Conservation (phyloP, 2,888 invertebrate genomes). For the Cerceris ruficornis region DNA sequence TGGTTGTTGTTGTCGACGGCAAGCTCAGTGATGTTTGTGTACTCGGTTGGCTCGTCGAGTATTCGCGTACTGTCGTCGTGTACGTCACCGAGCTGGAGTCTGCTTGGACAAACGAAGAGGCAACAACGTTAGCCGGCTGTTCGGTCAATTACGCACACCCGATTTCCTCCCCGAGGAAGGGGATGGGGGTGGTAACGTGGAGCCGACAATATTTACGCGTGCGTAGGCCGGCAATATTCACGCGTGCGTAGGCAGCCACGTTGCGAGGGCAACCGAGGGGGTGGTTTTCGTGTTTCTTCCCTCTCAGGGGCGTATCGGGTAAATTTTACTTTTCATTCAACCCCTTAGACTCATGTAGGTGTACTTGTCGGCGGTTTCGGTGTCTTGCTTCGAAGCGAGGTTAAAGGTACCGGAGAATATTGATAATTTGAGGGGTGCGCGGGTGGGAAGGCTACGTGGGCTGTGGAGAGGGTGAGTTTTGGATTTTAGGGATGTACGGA, state of each 20-base stretch:
- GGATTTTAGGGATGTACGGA: no score
- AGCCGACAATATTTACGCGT: conserved; percentile 62
- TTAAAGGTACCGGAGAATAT: no score
- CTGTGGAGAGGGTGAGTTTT: no score
- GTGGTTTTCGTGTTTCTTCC: conserved; percentile 14
- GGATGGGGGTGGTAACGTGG: conserved; percentile 52
- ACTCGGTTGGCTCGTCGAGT: conserved; percentile 74
- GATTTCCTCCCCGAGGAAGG: conserved; percentile 33
- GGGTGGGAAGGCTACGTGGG: no score
- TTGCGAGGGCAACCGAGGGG: conserved; percentile 32
- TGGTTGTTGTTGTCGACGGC: conserved; percentile 71
- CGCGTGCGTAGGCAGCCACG: conserved; percentile 67
- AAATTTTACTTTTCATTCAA: not conserved
- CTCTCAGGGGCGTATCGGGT: conserved; percentile 27
- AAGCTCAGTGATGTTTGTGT: conserved; percentile 69
- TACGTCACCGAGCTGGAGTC: conserved; percentile 78
- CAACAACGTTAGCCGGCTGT: conserved; percentile 33
- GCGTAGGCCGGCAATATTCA: conserved; percentile 64
- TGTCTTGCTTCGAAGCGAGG: no score
- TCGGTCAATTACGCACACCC: conserved; percentile 47
- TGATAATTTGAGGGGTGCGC: no score
- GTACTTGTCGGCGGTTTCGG: not conserved
- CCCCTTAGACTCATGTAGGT: not conserved
- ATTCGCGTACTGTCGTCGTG: conserved; percentile 77
- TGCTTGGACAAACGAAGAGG: conserved; percentile 51